Conservation (phyloP, 2,797 vertebrate genomes). For the Takifugu ocellatus region DNA sequence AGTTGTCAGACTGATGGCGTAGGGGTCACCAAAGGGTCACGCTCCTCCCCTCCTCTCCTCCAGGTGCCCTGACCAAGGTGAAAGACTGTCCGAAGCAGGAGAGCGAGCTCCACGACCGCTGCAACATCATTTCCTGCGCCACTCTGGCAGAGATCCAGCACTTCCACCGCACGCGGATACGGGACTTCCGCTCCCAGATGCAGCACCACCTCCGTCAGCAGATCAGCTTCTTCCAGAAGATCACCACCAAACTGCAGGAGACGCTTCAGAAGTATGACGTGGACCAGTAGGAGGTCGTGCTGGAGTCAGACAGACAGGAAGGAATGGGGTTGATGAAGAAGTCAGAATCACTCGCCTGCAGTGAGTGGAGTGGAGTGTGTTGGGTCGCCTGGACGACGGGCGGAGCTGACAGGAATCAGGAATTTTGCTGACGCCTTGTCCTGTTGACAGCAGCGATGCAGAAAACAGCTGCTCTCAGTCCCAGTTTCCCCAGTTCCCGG, state of each 20-base stretch:
- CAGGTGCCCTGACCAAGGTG: slow-evolving; percentile 97
- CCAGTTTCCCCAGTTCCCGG: slow-evolving; percentile 8
- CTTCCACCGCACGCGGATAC: slow-evolving; percentile 93
- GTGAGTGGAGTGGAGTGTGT: slow-evolving; percentile 25
- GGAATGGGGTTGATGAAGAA: not conserved
- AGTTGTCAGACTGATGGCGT: too few relatives aligned
- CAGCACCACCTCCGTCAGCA: slow-evolving; percentile 95
- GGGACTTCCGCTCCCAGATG: slow-evolving; percentile 95
- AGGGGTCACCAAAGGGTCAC: not conserved
- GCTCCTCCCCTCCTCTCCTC: slow-evolving; percentile 5
- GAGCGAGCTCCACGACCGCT: slow-evolving; percentile 89
- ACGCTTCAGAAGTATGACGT: slow-evolving; percentile 88
- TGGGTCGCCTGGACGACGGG: slow-evolving; percentile 41
- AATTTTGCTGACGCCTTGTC: slow-evolving; percentile 41
- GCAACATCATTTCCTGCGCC: slow-evolving; percentile 96
- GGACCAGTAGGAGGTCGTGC: slow-evolving; percentile 55
- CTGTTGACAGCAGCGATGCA: slow-evolving; percentile 33
- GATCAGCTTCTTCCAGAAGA: slow-evolving; percentile 96
- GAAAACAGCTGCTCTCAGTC: slow-evolving; percentile 48
- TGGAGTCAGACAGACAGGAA: not conserved
- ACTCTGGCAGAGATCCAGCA: slow-evolving; percentile 97
- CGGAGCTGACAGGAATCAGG: slow-evolving; percentile 50
- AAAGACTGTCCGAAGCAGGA: slow-evolving; percentile 91
- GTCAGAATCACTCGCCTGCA: slow-evolving; percentile 23
- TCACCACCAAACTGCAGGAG: slow-evolving; percentile 94